These are phyloP conservation scores for Terrapene triunguis DNA, from an alignment of 2,113 vertebrate genomes.

Conservation along the genomic window DNA sequence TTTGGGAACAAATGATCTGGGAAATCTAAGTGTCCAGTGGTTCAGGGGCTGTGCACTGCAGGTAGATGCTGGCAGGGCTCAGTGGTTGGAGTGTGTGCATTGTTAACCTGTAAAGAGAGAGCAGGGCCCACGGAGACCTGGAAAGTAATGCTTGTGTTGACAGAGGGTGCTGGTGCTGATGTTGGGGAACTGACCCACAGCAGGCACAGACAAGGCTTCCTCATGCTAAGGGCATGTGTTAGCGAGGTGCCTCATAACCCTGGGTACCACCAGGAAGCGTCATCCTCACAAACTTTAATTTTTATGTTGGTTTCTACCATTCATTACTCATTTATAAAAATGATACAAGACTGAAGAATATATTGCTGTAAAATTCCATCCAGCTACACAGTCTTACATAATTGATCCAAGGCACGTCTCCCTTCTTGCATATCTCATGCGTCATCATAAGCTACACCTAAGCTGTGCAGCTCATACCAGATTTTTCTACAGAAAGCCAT, in stretches of 20 bases:
- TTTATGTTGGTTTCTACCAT: neutral
- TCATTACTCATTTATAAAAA: neutral
- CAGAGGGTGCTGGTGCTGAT: neutral
- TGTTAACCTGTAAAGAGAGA: neutral
- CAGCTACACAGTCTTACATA: conserved; percentile 4
- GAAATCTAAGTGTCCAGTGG: neutral
- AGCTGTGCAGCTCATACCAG: neutral
- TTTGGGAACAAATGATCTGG: neutral
- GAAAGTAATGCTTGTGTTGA: neutral
- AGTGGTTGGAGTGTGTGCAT: neutral
- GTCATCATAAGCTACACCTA: conserved; percentile 44
- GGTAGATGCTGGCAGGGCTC: neutral
- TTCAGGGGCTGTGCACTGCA: neutral
- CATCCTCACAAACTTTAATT: neutral
- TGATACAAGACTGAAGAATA: neutral
- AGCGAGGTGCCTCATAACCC: neutral
- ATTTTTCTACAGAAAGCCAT: conserved; percentile 29
- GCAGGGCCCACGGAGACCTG: neutral
- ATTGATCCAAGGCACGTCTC: conserved; percentile 34
- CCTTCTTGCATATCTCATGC: conserved; percentile 45
- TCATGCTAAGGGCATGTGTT: neutral
- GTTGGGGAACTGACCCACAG: neutral
- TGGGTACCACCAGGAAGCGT: neutral
- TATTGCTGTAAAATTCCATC: conserved; percentile 2
- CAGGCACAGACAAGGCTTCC: neutral